Percentiles rank a stretch among this genome's conserved stretches.
phyloP scores from a whole-genome alignment of 2,888 invertebrate genomes.

The Agonopterix heracliana region DNA sequence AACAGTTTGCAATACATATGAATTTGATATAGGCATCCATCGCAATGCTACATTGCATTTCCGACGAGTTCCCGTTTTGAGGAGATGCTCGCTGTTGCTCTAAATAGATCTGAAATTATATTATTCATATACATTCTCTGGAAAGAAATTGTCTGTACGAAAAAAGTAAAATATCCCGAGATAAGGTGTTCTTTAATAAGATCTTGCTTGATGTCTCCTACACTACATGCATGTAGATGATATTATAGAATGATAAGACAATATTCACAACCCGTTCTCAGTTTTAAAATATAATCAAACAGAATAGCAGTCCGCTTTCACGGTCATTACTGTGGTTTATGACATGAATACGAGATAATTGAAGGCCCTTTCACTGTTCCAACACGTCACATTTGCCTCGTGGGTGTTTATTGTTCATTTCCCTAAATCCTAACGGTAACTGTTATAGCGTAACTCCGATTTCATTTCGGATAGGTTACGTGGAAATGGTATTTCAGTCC shows the following conservation, averaged over 20 bases:
- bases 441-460: background rate
- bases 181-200: no score
- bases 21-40: background rate
- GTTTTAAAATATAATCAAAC: conserved; percentile 2
- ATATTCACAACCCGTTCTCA: no score
- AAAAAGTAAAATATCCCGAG: no score
- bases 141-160: no score
- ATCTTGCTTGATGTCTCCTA: no score
- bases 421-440: conserved; percentile 3
- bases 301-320: conserved; percentile 3
- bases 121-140: no score
- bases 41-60: conserved; percentile 1
- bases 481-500: background rate
- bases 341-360: conserved; percentile 7
- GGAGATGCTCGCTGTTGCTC: background rate
- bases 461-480: background rate
- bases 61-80: background rate
- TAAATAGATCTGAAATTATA: no score
- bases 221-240: no score
- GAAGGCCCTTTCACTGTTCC: conserved; percentile 3
- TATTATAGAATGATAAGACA: no score
- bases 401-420: conserved; percentile 5
- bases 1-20: background rate
- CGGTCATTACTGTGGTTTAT: conserved; percentile 6
- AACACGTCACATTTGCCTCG: background rate